A percentile compares a stretch with the other conserved stretches of the same genome.
Evolutionary conservation across 2,113 vertebrate genomes (phyloP).

Genomic region (Rhadina sibilatrix): DNA sequence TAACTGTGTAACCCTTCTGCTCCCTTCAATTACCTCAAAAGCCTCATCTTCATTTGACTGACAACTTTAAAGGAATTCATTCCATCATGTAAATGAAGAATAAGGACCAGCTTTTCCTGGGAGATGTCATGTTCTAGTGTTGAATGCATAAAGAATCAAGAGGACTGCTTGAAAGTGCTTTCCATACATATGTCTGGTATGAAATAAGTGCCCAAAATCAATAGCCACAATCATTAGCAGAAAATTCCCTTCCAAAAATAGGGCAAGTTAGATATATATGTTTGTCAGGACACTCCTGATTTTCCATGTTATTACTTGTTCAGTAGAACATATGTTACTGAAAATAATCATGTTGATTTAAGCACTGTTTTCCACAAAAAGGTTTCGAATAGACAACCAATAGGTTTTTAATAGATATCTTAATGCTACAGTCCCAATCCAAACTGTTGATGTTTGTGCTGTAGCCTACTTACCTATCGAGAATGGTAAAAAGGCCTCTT

Average conservation of each 20-base stretch:
- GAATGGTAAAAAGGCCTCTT: constrained; percentile 72
- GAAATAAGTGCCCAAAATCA: neutral
- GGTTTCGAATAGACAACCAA: neutral
- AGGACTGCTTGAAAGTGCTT: neutral
- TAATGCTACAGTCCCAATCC: neutral
- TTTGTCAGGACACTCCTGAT: neutral
- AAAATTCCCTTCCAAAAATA: neutral
- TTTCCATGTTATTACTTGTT: neutral
- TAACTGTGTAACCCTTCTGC: neutral
- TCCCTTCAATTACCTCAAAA: neutral
- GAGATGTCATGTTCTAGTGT: neutral
- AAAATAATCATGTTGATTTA: neutral
- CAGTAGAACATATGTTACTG: neutral
- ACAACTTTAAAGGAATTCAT: neutral
- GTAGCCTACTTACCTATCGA: constrained; percentile 52
- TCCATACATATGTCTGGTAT: neutral
- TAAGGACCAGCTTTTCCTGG: neutral
- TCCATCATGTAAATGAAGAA: neutral
- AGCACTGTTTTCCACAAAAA: neutral
- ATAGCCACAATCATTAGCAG: neutral
- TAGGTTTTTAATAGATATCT: neutral
- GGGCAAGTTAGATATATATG: neutral
- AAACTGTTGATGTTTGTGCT: neutral
- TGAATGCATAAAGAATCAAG: neutral
- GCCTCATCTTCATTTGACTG: neutral